Evolutionary conservation across 2,113 vertebrate genomes (phyloP).

Genomic region (Sinocyclocheilus maitianheensis): DNA sequence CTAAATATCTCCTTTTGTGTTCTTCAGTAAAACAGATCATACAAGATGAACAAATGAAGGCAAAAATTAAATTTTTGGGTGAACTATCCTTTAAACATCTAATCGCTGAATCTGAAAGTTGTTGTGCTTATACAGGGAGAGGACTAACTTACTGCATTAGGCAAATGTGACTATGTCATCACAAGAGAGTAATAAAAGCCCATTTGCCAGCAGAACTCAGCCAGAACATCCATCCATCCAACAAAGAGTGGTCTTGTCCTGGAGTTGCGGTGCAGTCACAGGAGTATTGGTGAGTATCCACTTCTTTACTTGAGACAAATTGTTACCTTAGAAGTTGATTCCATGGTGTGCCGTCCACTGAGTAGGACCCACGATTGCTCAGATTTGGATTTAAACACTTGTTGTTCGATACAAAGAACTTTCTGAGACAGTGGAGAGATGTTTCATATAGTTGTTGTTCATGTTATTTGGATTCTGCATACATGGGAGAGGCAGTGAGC

Average conservation of each 20-base stretch:
- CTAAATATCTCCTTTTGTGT: not conserved
- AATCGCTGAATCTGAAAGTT: constrained; percentile 22
- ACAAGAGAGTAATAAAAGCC: constrained; percentile 74
- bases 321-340: not conserved
- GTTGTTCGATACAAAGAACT: not conserved
- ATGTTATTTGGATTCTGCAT: constrained; percentile 48
- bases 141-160: constrained; percentile 68
- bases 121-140: constrained; percentile 35
- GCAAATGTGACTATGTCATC: constrained; percentile 78
- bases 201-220: constrained; percentile 36
- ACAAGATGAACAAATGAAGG: not conserved
- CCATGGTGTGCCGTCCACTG: not conserved
- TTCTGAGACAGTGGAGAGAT: not conserved
- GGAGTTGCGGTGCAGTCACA: constrained; percentile 52
- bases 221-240: constrained; percentile 60
- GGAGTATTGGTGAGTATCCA: constrained; percentile 67
- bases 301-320: constrained; percentile 42
- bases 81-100: not conserved
- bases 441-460: constrained; percentile 41
- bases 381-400: not conserved
- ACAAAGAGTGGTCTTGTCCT: constrained; percentile 73
- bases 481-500: constrained; percentile 45
- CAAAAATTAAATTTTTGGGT: not conserved
- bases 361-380: not conserved
- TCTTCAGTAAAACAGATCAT: not conserved